A percentile compares a stretch with the other conserved stretches of the same genome.
Evolutionary conservation across 2,113 vertebrate species (phyloP).

Genomic region (Phoenicopterus ruber): DNA sequence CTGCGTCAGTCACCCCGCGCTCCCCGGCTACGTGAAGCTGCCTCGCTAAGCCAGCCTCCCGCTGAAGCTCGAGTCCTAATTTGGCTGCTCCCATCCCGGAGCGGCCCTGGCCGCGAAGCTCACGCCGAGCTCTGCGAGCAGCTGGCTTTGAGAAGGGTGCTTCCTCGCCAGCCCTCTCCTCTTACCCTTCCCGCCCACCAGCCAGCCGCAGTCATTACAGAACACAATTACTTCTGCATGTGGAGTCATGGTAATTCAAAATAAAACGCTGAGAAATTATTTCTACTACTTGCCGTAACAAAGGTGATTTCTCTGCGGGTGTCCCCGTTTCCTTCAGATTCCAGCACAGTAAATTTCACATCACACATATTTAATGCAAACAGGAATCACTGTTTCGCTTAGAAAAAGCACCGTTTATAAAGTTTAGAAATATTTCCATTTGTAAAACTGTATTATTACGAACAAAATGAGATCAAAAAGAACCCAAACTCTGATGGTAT

Average conservation of each 20-base stretch:
- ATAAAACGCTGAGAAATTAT: constrained; percentile 6
- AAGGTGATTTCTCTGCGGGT: constrained; percentile 16
- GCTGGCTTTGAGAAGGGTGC: neutral
- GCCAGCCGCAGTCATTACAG: neutral
- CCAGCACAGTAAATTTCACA: constrained; percentile 46
- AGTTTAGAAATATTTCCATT: neutral
- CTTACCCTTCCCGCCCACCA: neutral
- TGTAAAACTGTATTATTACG: neutral
- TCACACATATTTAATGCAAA: neutral
- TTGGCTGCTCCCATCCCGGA: accelerated
- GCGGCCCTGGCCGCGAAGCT: neutral
- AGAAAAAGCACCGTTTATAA: neutral
- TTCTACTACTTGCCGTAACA: neutral
- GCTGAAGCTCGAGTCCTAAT: too few species aligned
- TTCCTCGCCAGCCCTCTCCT: neutral
- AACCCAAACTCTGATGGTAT: neutral
- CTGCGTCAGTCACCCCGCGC: accelerated
- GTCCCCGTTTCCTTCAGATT: neutral
- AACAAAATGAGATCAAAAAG: neutral
- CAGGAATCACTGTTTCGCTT: neutral
- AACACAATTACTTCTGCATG: constrained; percentile 41
- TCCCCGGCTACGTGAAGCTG: accelerated
- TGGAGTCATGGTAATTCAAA: constrained; percentile 17
- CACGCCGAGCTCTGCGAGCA: accelerated
- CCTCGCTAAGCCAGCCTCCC: neutral